Evolutionary conservation across 2,888 invertebrate genomes (phyloP).

Genomic region (Melanotus villosus): DNA sequence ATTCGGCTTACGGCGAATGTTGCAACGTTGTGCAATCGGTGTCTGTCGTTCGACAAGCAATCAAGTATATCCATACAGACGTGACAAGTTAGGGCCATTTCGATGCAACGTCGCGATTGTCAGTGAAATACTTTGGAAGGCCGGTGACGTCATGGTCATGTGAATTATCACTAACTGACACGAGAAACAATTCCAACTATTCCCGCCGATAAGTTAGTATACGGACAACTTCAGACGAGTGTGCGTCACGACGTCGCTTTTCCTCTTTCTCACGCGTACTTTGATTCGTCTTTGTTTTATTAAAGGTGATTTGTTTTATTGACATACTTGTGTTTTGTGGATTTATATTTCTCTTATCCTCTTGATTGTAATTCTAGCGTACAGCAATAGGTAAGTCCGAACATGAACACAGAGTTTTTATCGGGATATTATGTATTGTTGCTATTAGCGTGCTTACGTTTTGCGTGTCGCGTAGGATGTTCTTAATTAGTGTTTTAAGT

Average conservation of each 20-base stretch:
- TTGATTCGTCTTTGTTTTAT: constrained; percentile 4
- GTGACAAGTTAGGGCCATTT: constrained; percentile 9
- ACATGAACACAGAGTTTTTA: too few relatives aligned
- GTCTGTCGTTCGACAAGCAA: constrained; percentile 3
- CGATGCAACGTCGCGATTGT: constrained; percentile 26
- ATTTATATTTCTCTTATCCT: constrained; percentile 3
- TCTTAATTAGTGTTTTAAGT: constrained; percentile 3
- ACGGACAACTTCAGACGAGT: constrained; percentile 56
- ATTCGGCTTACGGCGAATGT: too few relatives aligned
- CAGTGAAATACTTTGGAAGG: constrained; percentile 56
- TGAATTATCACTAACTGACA: constrained; percentile 64
- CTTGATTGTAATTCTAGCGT: background rate
- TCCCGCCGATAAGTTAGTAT: constrained; percentile 63
- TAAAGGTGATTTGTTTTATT: constrained; percentile 3
- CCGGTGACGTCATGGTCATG: constrained; percentile 65
- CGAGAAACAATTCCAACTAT: constrained; percentile 65
- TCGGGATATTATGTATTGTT: background rate
- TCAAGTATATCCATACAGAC: constrained; percentile 3
- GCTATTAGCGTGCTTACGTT: constrained; percentile 2
- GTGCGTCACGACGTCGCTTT: constrained; percentile 37
- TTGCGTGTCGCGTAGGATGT: constrained; percentile 18
- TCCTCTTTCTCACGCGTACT: constrained; percentile 24
- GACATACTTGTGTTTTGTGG: background rate
- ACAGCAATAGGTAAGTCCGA: constrained; percentile 1
- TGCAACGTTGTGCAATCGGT: constrained; percentile 35